Percentiles rank a stretch among this genome's conserved stretches.
phyloP scores from a whole-genome alignment of 1,140 invertebrate species.

The Dysdera silvatica region DNA sequence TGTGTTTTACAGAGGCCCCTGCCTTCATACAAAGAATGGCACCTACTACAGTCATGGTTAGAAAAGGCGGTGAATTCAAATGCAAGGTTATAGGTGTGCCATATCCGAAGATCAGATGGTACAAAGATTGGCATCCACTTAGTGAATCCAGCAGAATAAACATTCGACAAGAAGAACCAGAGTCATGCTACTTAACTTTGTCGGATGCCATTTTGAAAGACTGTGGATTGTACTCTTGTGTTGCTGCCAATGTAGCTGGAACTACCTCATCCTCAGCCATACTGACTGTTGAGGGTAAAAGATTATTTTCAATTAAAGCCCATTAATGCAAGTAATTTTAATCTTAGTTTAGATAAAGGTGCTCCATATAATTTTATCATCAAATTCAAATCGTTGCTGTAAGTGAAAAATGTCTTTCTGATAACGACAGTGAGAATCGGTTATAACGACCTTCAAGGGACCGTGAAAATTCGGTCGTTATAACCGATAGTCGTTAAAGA shows the following conservation, averaged over 20 bases:
- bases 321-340: too few species aligned
- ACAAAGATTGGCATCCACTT: conserved; percentile 89
- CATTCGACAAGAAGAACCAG: conserved; percentile 74
- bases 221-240: conserved; percentile 84
- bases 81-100: conserved; percentile 82
- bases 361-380: too few species aligned
- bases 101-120: conserved; percentile 88
- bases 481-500: too few species aligned
- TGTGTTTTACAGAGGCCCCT: conserved; percentile 60
- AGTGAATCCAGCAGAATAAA: conserved; percentile 68
- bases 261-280: conserved; percentile 77
- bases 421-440: too few species aligned
- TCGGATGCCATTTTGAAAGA: conserved; percentile 80
- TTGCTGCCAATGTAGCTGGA: conserved; percentile 85
- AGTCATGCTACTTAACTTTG: conserved; percentile 70
- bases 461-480: too few species aligned
- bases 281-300: conserved; percentile 70
- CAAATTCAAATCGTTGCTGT: too few species aligned
- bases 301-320: too few species aligned
- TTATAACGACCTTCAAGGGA: too few species aligned
- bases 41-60: conserved; percentile 65
- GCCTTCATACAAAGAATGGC: conserved; percentile 71
- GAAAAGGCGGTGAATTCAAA: conserved; percentile 64
- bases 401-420: too few species aligned
- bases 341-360: too few species aligned